Evolutionary conservation across 1,140 invertebrate genomes (phyloP).

Genomic region (Drosophila nigrodunni): DNA sequence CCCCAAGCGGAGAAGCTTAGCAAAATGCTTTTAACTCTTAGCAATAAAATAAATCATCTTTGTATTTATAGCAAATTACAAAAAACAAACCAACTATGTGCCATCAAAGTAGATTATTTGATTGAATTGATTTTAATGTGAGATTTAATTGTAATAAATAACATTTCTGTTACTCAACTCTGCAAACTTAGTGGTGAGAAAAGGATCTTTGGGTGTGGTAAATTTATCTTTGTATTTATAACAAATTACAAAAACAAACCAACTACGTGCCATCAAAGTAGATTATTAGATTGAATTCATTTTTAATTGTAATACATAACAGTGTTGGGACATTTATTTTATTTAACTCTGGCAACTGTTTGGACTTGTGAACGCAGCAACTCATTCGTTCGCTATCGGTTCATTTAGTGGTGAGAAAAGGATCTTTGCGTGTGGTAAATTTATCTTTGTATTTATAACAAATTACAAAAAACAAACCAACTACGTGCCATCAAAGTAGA

Average conservation of each 20-base stretch:
- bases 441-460: neutral
- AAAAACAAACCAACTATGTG: constrained; percentile 12
- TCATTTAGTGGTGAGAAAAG: neutral
- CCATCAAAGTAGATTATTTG: constrained; percentile 9
- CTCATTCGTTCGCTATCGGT: neutral
- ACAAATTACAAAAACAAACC: constrained; percentile 13
- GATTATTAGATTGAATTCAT: constrained; percentile 9
- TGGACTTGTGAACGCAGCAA: neutral
- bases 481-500: constrained; percentile 3
- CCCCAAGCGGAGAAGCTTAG: constrained; percentile 14
- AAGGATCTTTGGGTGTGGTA: neutral
- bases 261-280: constrained; percentile 6
- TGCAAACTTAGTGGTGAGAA: neutral
- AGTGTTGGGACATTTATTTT: neutral
- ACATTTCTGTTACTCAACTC: neutral
- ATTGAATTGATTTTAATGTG: constrained; percentile 19
- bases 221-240: neutral
- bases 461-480: constrained; percentile 16
- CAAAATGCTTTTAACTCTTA: constrained; percentile 33
- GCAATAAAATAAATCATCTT: constrained; percentile 19
- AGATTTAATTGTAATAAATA: constrained; percentile 1
- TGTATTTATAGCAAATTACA: constrained; percentile 5
- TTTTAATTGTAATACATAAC: neutral
- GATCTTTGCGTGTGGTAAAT: neutral
- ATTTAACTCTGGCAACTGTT: neutral